Conservation (phyloP, 2,113 vertebrate genomes). For the Aegithalos caudatus region DNA sequence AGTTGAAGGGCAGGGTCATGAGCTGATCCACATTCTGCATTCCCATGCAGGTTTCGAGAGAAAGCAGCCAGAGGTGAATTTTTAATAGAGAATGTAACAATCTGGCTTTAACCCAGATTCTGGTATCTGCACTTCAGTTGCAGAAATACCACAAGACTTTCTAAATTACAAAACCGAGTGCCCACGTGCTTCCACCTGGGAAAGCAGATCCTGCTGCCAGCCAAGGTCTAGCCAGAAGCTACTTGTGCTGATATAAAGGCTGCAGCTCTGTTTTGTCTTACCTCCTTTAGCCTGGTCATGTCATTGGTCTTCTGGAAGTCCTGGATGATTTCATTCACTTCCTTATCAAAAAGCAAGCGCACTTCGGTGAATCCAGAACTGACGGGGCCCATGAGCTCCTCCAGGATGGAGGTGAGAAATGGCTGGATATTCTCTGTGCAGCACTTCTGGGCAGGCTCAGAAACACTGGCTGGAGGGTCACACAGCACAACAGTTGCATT, state of each 20-base stretch:
- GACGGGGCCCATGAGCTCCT: constrained; percentile 91
- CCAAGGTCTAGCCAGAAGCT: neutral
- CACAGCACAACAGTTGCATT: neutral
- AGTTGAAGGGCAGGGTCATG: constrained; percentile 69
- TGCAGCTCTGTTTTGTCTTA: constrained; percentile 23
- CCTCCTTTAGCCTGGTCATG: constrained; percentile 75
- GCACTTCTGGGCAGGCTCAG: constrained; percentile 76
- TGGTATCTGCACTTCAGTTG: neutral
- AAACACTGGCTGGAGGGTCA: constrained; percentile 72
- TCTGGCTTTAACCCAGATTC: neutral
- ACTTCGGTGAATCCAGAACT: constrained; percentile 86
- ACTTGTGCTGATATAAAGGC: neutral
- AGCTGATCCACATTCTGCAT: constrained; percentile 74
- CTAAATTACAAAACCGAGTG: neutral
- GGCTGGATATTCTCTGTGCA: constrained; percentile 82
- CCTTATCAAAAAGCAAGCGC: constrained; percentile 76
- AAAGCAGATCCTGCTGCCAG: neutral
- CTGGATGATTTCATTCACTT: constrained; percentile 80
- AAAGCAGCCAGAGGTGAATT: neutral
- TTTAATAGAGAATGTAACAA: neutral
- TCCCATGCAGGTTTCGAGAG: neutral
- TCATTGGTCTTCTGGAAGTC: constrained; percentile 68
- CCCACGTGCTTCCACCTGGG: neutral
- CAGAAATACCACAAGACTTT: neutral
- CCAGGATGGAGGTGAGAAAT: constrained; percentile 82